Conservation (phyloP, 2,888 invertebrate genomes). For the Erebia palarica region DNA sequence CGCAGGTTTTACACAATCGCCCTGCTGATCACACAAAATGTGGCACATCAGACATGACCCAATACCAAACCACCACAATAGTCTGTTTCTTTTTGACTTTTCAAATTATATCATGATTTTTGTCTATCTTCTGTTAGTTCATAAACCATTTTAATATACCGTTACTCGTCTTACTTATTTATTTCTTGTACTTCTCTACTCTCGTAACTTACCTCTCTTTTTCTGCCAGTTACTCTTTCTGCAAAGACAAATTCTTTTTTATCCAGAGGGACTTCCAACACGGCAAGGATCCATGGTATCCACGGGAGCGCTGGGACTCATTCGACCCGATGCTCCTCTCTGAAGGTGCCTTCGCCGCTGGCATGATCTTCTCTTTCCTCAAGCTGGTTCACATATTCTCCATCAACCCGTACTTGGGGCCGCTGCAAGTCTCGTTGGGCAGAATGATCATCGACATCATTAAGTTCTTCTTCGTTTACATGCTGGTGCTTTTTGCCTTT, state of each 20-base stretch:
- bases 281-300: slow-evolving; percentile 91
- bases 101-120: too few species aligned
- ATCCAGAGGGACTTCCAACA: slow-evolving; percentile 85
- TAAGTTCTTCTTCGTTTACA: slow-evolving; percentile 97
- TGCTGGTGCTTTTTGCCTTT: slow-evolving; percentile 95
- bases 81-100: too few species aligned
- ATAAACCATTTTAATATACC: too few species aligned
- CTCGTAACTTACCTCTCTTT: too few species aligned
- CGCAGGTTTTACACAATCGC: too few species aligned
- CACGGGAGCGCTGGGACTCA: slow-evolving; percentile 95
- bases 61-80: too few species aligned
- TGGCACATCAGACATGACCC: too few species aligned
- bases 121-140: too few species aligned
- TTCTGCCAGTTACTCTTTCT: too few species aligned
- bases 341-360: slow-evolving; percentile 97
- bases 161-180: too few species aligned
- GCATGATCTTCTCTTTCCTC: slow-evolving; percentile 97
- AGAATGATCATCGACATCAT: slow-evolving; percentile 97
- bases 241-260: neutral
- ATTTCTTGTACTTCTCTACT: too few species aligned
- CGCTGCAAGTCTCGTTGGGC: slow-evolving; percentile 95
- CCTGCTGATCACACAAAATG: too few species aligned
- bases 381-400: slow-evolving; percentile 98
- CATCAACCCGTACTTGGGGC: slow-evolving; percentile 97
- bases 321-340: slow-evolving; percentile 97